phyloP scores from a whole-genome alignment of 2,888 invertebrate species.

The Heliothis peltigera region DNA sequence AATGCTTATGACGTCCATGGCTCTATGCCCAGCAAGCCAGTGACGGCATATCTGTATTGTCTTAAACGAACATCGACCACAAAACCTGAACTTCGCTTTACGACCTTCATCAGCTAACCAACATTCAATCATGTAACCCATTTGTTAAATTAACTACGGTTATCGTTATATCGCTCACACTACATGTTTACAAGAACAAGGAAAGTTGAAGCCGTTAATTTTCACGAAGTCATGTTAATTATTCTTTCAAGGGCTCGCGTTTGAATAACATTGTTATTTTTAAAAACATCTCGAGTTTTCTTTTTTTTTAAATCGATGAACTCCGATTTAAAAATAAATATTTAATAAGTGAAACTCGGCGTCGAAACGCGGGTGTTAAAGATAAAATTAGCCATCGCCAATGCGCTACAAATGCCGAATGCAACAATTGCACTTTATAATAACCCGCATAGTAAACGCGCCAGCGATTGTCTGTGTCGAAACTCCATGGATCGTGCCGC shows the following conservation, averaged over 20 bases:
- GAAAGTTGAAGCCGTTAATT: slow-evolving; percentile 49
- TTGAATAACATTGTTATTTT: slow-evolving; percentile 30
- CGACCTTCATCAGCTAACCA: slow-evolving; percentile 44
- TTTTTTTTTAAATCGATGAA: slow-evolving; percentile 19
- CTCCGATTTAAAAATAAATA: slow-evolving; percentile 31
- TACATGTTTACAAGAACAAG: slow-evolving; percentile 52
- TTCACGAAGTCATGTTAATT: slow-evolving; percentile 47
- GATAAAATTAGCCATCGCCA: slow-evolving; percentile 68
- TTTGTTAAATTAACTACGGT: slow-evolving; percentile 57
- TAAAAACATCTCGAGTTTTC: slow-evolving; percentile 19
- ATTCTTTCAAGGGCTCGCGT: slow-evolving; percentile 29
- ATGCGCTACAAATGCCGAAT: slow-evolving; percentile 74
- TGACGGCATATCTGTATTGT: slow-evolving; percentile 59
- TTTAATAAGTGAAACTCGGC: slow-evolving; percentile 44
- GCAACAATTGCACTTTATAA: slow-evolving; percentile 80
- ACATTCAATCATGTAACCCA: slow-evolving; percentile 43
- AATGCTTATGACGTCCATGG: slow-evolving; percentile 57
- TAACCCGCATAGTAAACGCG: slow-evolving; percentile 85
- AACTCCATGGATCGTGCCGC: slow-evolving; percentile 69
- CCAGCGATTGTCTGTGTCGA: slow-evolving; percentile 77
- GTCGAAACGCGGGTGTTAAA: slow-evolving; percentile 54
- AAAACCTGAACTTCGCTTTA: slow-evolving; percentile 42
- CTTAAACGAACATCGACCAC: slow-evolving; percentile 26
- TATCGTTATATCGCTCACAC: slow-evolving; percentile 40
- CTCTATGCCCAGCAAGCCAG: slow-evolving; percentile 57